These are phyloP conservation scores for Acropternis orthonyx DNA, from an alignment of 2,797 vertebrate genomes.

Conservation along the genomic window DNA sequence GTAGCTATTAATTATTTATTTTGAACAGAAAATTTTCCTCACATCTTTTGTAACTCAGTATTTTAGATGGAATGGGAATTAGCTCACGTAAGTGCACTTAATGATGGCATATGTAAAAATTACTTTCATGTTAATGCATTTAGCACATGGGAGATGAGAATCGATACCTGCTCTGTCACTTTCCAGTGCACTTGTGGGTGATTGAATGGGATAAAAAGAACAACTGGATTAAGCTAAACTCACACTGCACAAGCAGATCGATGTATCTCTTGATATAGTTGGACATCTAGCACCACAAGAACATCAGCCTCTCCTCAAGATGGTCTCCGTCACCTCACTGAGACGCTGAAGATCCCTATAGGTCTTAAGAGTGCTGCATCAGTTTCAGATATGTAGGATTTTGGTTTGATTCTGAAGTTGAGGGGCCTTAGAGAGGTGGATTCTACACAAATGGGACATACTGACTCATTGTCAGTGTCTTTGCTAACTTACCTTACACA, in stretches of 20 bases:
- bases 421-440: background rate
- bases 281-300: background rate
- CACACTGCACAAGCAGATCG: background rate
- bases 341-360: background rate
- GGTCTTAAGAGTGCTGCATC: background rate
- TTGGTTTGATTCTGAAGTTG: background rate
- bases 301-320: background rate
- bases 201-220: background rate
- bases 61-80: background rate
- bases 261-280: background rate
- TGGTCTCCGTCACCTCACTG: fast-evolving
- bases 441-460: background rate
- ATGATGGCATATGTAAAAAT: constrained; percentile 22
- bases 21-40: background rate
- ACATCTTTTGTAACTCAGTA: background rate
- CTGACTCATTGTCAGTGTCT: background rate
- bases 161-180: background rate
- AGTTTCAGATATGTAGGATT: background rate
- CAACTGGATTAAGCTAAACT: constrained; percentile 2
- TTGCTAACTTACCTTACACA: background rate
- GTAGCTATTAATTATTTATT: background rate
- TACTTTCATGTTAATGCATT: constrained; percentile 38
- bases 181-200: constrained; percentile 11
- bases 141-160: constrained; percentile 15
- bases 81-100: background rate